Conservation (phyloP, 35 echinoderm and acorn worm species). For the Eucidaris tribuloides region DNA sequence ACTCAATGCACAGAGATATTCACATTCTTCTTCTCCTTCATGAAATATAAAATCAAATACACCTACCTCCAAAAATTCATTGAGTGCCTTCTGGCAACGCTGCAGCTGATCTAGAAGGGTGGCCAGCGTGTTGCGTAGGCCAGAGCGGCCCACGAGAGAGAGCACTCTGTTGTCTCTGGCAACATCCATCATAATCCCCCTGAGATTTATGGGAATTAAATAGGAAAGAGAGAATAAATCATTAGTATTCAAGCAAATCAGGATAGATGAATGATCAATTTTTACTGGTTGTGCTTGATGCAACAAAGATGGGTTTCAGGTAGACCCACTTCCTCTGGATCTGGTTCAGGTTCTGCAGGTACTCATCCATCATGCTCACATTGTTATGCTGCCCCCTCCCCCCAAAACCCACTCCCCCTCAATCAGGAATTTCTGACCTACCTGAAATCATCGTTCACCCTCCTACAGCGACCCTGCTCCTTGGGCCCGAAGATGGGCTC, state of each 20-base stretch:
- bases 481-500: constrained; percentile 99
- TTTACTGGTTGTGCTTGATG: too few species aligned
- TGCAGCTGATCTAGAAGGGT: constrained; percentile 90
- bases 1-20: too few species aligned
- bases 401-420: background rate
- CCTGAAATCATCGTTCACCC: constrained; percentile 99
- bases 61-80: constrained; percentile 97
- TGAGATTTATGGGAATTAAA: background rate
- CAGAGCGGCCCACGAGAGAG: constrained; percentile 75
- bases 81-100: constrained; percentile 97
- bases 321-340: constrained; percentile 96
- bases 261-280: too few species aligned
- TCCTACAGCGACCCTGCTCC: constrained; percentile 92
- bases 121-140: constrained; percentile 75
- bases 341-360: constrained; percentile 90
- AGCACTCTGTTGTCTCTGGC: constrained; percentile 81
- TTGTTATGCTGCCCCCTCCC: too few species aligned
- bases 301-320: constrained; percentile 95
- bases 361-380: too few species aligned
- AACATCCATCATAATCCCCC: constrained; percentile 93
- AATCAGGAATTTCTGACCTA: background rate
- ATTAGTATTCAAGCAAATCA: too few species aligned
- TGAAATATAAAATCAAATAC: background rate
- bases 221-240: background rate
- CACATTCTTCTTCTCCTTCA: background rate